Percentiles rank a stretch among this genome's conserved stretches.
Evolutionary conservation across 2,888 invertebrate genomes (phyloP).

Genomic region (Helicoverpa assulta): DNA sequence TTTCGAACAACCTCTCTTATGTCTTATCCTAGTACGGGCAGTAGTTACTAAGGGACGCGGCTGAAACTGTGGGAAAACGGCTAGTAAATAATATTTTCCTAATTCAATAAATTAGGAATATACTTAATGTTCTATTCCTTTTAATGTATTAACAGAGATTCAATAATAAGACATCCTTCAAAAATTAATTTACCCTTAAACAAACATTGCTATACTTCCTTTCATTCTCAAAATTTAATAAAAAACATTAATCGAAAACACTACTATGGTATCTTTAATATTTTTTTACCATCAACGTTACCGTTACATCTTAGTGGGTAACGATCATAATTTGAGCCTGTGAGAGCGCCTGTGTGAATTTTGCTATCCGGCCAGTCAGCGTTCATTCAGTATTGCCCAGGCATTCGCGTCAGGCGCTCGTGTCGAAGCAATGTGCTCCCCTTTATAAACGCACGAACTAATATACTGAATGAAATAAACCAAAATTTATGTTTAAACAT

Average conservation of each 20-base stretch:
- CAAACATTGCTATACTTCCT: too few relatives aligned
- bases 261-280: conserved; percentile 15
- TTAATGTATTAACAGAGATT: background rate
- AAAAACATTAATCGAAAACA: conserved; percentile 18
- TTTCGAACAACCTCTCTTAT: too few relatives aligned
- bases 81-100: too few relatives aligned
- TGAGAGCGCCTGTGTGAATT: conserved; percentile 59
- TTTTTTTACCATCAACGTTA: conserved; percentile 26
- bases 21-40: too few relatives aligned
- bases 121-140: too few relatives aligned
- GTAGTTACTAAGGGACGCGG: too few relatives aligned
- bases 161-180: background rate
- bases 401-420: conserved; percentile 70
- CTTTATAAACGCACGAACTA: conserved; percentile 39
- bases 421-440: conserved; percentile 8
- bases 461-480: conserved; percentile 43
- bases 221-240: background rate
- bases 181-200: background rate
- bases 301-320: conserved; percentile 44
- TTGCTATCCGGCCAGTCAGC: conserved; percentile 58
- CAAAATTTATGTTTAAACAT: conserved; percentile 29
- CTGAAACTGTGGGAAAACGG: too few relatives aligned
- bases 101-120: too few relatives aligned
- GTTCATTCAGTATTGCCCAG: conserved; percentile 76
- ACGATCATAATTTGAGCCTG: conserved; percentile 50